Base-by-base conservation (phyloP, 92 coral and sea anemone species). In the Bergia sp. region DNA sequence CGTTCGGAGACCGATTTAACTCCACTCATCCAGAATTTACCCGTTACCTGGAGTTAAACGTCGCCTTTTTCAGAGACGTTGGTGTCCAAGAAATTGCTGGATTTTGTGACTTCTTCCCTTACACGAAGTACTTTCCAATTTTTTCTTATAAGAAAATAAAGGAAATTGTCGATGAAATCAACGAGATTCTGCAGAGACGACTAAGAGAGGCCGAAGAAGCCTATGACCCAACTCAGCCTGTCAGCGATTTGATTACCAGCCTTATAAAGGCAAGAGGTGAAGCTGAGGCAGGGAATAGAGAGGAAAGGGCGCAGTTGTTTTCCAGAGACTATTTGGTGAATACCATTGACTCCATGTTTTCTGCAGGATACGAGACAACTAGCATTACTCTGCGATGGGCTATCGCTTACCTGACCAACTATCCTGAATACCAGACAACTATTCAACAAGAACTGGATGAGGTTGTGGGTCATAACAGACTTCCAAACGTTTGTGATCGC, bases 381-480 rank as follows among this genome's bases (percentile, higher is more conserved):
- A 45, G 50, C 50, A 45, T 10, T 45, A 45, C 9, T 10, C 29
- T 69, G 12, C 40, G 75, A 23, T 69, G 75, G 75, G 75, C 75
- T 5, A 69, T 69, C 75, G 75, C 75, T 12, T 69, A 16, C 75
- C 75, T 69, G 75, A 69, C 37, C 13, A 69, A 29, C 75, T 23
- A 69, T 13, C 75, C 75, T 23, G 75, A 69, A 13, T 69, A 69
- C 40, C 75, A 69, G 37, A 4, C 37, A 10, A 69, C n/a, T 37
- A 69, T 69, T 3, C 75, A 69, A 69, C 75, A 29, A 69, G 75
- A 69, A 23, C 75, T 69, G 37, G 75, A 69, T 69, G 39, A 69
- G 23, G 75, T 69, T 7, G 40, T 23, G 75, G 75, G 40, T 69
- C 40, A 38, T 69, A 9, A 29, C 37, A 23, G 75, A 13, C 29